Base-by-base conservation (phyloP, 2,113 vertebrate species). In the Marmota monax region DNA sequence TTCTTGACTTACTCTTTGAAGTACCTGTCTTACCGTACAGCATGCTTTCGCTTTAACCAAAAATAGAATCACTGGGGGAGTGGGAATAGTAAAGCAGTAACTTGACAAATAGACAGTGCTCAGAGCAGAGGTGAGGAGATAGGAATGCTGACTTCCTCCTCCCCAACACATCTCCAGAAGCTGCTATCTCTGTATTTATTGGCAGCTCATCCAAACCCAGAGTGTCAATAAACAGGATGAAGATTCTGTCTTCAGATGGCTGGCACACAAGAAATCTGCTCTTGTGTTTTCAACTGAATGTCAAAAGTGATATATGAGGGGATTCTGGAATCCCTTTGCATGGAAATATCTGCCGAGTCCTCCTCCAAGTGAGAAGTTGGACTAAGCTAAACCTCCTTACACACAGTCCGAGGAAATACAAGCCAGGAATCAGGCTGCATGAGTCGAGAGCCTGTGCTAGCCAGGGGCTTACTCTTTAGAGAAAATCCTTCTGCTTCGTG, bases 141-240 rank as follows among this genome's bases (percentile, higher is more conserved):
- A 42, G 56, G 67, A 17, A 45, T 12, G 27, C 92, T 48, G 10
- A 53, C 16, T 53, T 94, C 90, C 79, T 23, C 42, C 16, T 88
- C 65, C 51, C 42, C 12, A 34, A 18, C 37, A 5, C 20, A 16
- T 58, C 70, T 84, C 77, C 51, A 58, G 79, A 92, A 93, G 77
- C 25, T 84, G 56, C 70, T 93, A 48, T 85, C 67, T 91, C 77
- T 92, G 7, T 85, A 22, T 88, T 93, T 91, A 56, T 20, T 92
- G 58, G 73, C 82, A 93, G 78, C 12, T 86, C 69, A 76, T 61
- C 84, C 73, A 84, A 90, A 90, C 25, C 25, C 51, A 63, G 29
- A n/a, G 23, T 93, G 42, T 88, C 94, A 92, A 96, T 42, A 92
- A 83, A 53, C 65, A 87, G 48, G 25, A 67, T 61, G 63, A 90